A percentile compares a stretch with the other conserved stretches of the same genome.
Conservation (phyloP, 2,113 vertebrate genomes). For the Trichechus manatus region DNA sequence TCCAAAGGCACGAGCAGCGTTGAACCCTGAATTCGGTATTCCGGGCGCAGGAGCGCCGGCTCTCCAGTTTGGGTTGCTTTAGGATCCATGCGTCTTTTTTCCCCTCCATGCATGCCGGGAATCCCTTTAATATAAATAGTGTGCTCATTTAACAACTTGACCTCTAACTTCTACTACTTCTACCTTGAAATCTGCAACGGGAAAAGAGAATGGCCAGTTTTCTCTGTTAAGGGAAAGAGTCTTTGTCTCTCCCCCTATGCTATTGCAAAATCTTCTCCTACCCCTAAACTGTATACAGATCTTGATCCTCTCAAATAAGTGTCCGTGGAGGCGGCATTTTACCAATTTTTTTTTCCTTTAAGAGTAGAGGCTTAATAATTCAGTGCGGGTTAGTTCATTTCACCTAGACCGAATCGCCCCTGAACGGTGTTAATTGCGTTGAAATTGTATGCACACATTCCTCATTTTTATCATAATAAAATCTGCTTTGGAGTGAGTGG, state of each 20-base stretch:
- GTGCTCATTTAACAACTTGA: not conserved
- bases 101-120: not conserved
- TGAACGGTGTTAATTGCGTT: constrained; percentile 78
- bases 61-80: not conserved
- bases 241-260: not conserved
- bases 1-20: not conserved
- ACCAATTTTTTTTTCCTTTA: not conserved
- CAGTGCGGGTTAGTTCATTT: constrained; percentile 54
- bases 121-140: not conserved
- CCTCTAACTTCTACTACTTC: constrained; percentile 52
- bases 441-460: constrained; percentile 74
- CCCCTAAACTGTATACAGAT: not conserved
- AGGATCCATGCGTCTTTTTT: not conserved
- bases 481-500: constrained; percentile 66
- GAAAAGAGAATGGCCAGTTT: not conserved
- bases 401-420: constrained; percentile 62
- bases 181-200: not conserved
- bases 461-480: constrained; percentile 76
- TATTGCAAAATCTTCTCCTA: not conserved
- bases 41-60: not conserved
- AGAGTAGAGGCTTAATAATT: constrained; percentile 52
- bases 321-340: not conserved
- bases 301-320: not conserved
- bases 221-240: not conserved
- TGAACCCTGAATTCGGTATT: not conserved